Conservation (phyloP, 2,113 vertebrate genomes). For the Calypte anna region DNA sequence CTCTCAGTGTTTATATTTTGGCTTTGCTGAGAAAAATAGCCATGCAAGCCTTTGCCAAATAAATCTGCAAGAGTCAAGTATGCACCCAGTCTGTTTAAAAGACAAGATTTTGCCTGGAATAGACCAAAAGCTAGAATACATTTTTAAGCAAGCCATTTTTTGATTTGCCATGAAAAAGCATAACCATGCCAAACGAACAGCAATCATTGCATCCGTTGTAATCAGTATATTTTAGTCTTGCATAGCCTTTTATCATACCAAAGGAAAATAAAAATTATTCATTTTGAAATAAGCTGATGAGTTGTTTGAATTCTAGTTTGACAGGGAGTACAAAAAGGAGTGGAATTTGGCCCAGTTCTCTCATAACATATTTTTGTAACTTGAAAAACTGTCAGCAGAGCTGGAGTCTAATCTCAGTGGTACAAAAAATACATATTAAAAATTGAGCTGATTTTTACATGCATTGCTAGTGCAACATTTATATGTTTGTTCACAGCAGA, state of each 20-base stretch:
- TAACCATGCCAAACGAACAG: not conserved
- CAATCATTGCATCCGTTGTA: not conserved
- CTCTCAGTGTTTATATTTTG: not conserved
- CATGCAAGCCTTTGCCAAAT: not conserved
- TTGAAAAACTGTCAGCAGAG: not conserved
- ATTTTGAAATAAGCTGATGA: not conserved
- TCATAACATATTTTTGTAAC: not conserved
- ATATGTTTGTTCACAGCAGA: not conserved
- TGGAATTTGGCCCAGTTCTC: not conserved
- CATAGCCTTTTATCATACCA: not conserved
- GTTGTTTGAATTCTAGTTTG: not conserved
- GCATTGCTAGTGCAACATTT: not conserved
- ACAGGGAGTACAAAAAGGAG: not conserved
- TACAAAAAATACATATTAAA: not conserved
- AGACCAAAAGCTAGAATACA: not conserved
- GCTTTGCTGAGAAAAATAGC: constrained; percentile 13
- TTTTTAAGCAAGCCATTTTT: constrained; percentile 22
- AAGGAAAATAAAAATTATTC: not conserved
- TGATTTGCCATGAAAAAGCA: constrained; percentile 1
- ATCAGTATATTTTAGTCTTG: not conserved
- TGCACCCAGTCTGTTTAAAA: not conserved
- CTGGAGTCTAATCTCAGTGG: not conserved
- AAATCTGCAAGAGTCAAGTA: not conserved
- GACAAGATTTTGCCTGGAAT: not conserved
- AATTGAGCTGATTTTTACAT: not conserved